Evolutionary conservation across 2,888 invertebrate species (phyloP), one percentile per base, ranked within the genome.

Genomic region (Argyra leucocephala): DNA sequence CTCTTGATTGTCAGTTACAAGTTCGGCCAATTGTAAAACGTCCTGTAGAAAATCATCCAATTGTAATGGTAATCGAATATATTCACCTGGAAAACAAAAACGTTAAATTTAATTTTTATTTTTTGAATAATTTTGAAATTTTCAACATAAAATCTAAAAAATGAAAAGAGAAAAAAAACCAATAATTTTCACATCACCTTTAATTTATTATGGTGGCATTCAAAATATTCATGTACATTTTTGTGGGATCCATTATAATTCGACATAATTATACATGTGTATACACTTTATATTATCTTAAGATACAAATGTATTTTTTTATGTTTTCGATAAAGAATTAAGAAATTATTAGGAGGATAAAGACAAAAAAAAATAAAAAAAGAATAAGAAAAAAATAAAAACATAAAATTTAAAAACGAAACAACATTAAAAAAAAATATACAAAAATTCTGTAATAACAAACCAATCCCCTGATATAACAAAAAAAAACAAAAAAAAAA

Each of bases 21-120:
- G 75, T 69, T 74, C 75, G 64, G 76, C 73, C 71, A 78, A 75
- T 71, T 77, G 76, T 67, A 79, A 71, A 69, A 78, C 79, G 74
- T 79, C 79, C 73, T 79, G 75, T 66, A 79, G 72, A 69, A 79
- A 71, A 66, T 78, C 78, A 73, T 78, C 78, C 64, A 70, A 69
- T 67, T 69, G 70, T 72, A 78, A 69, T 21, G 79, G 78, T 67
- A 78, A 72, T 65, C 77, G 78, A 64, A 78, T 77, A 69, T 78
- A 77, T 76, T 78, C 78, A 74, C 78, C 78, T 78, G 15, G 18
- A 64, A 64, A 64, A 68, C 65, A 37, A 65, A 59, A 58, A 66
- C 6, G 2, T 24, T 57, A 48, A 48, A 48, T 2, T 48, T 21
- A 58, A 58, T 21, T 22, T 22, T 58, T 31, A 31, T 31, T 10